Conservation (phyloP, 2,113 vertebrate species). For the Chaetorhynchus papuensis region DNA sequence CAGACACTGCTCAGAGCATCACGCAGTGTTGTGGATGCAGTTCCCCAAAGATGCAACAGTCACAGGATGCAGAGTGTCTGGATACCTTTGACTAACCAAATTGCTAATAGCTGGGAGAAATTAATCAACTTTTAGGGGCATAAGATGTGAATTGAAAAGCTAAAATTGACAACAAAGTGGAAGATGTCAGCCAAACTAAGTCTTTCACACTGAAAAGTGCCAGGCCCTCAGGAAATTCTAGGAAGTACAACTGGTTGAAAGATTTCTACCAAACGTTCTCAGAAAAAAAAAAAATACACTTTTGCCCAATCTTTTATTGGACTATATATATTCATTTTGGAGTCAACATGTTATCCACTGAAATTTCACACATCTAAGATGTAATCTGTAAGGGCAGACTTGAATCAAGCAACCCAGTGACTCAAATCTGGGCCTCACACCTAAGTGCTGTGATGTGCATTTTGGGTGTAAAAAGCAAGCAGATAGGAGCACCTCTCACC, state of each 20-base stretch:
- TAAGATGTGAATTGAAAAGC: background rate
- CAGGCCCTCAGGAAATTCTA: background rate
- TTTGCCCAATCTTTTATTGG: background rate
- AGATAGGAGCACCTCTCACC: background rate
- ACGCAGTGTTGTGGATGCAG: background rate
- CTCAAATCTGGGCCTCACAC: background rate
- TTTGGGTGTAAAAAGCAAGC: background rate
- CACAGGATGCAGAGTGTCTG: background rate
- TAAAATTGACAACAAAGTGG: background rate
- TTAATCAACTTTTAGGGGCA: rapidly evolving
- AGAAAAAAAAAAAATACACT: background rate
- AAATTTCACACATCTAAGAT: background rate
- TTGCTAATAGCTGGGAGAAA: background rate
- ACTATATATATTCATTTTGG: background rate
- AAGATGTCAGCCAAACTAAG: background rate
- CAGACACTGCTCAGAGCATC: background rate
- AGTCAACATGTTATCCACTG: background rate
- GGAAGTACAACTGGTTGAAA: background rate
- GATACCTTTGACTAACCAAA: background rate
- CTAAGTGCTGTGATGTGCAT: background rate
- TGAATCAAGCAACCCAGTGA: background rate
- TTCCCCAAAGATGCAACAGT: background rate
- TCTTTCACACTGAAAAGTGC: background rate
- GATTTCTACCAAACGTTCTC: background rate
- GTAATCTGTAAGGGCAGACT: background rate